A percentile compares a stretch with the other conserved stretches of the same genome.
These are phyloP conservation scores for Nomada ruficornis DNA, from an alignment of 2,888 invertebrate species.

Conservation along the genomic window DNA sequence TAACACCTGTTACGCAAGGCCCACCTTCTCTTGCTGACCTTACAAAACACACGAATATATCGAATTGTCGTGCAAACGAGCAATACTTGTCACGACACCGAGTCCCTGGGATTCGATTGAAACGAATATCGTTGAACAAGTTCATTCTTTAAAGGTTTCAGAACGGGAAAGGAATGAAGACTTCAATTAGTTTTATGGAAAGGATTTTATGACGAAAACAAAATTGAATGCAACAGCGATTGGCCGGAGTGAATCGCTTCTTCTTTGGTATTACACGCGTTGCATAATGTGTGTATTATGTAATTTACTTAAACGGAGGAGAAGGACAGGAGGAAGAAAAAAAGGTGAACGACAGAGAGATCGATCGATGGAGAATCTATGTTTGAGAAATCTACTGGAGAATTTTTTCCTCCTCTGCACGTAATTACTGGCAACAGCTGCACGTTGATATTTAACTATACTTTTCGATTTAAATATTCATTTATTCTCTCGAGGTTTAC, in stretches of 20 bases:
- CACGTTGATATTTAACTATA: background rate
- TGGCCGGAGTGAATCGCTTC: slow-evolving; percentile 50
- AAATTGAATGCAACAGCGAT: background rate
- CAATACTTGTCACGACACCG: background rate
- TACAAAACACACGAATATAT: background rate
- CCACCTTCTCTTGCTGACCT: background rate
- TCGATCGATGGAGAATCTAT: slow-evolving; percentile 7
- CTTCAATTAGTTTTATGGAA: background rate
- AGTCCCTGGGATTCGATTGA: background rate
- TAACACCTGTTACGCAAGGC: slow-evolving; percentile 6
- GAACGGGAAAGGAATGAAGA: no score
- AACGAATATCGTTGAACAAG: no score
- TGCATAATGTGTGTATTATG: slow-evolving; percentile 66
- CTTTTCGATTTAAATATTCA: background rate
- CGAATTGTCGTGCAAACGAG: background rate
- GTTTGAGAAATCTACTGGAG: slow-evolving; percentile 19
- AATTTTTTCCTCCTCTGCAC: background rate
- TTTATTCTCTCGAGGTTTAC: background rate
- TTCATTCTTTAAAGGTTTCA: no score
- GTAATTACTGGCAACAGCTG: slow-evolving; percentile 5
- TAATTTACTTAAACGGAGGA: slow-evolving; percentile 60
- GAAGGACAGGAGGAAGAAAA: slow-evolving; percentile 32
- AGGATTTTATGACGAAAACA: background rate
- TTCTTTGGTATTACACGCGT: slow-evolving; percentile 65
- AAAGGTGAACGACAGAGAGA: slow-evolving; percentile 28